Evolutionary conservation across 2,113 vertebrate species (phyloP), one percentile per base, ranked within the genome.

Genomic region (Phaethon lepturus): DNA sequence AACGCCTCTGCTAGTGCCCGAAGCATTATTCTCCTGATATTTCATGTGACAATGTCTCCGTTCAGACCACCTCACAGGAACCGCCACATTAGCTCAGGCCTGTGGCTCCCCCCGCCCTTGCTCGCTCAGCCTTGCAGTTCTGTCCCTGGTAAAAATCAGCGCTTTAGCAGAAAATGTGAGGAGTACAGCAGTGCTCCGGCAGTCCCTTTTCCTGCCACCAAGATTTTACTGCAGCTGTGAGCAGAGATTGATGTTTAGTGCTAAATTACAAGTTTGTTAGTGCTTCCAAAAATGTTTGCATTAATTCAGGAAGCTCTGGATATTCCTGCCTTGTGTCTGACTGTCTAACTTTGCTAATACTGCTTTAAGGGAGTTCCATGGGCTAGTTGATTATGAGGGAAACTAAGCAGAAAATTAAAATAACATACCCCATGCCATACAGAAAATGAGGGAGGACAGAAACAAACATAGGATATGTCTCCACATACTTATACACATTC

Each of bases 271-370:
- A 33, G 44, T n/a, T 81, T 56, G 20, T 53, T 86, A 67, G 19
- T 56, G 25, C 62, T 90, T 94, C 92, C 74, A 79, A 82, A 92
- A 73, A 17, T 2, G 1, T 68, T 73, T 75, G 33, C 18, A 7
- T 85, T 91, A 17, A 25, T 81, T 85, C 0, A 0, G 53, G 38
- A 76, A 90, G 40, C 49, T 68, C 20, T 88, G 77, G 29, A 4
- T 93, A 50, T 79, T 85, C 40, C 69, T 75, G 52, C 66, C 53
- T 86, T 62, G 53, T 53, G 35, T 75, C 85, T 75, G 49, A 78
- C 44, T 49, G 26, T 26, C 31, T 85, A n/a, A 60, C 29, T 86
- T 84, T 52, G 52, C 33, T 84, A 59, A 68, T 79, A 26, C 29
- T 91, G 11, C 33, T 93, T 78, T 75, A 64, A 82, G 40, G 20